Conservation (phyloP, 2,888 invertebrate species). For the Pseudococcus jackbeardsleyi region DNA sequence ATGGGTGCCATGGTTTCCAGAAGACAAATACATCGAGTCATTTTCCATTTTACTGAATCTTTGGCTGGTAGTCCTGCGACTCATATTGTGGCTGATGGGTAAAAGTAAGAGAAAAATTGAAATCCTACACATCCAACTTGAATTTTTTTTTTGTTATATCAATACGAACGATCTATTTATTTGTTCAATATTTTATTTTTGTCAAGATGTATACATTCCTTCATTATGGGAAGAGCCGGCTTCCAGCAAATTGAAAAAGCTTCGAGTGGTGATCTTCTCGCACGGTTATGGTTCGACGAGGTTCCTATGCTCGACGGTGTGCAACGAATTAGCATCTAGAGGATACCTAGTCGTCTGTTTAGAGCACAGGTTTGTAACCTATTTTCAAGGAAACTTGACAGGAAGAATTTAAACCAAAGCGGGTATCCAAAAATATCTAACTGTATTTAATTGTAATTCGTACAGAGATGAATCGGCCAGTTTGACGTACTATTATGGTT, state of each 20-base stretch:
- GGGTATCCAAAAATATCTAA: not conserved
- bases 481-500: constrained; percentile 71
- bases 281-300: constrained; percentile 78
- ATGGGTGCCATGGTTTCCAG: constrained; percentile 75
- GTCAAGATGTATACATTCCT: constrained; percentile 72
- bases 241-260: constrained; percentile 61
- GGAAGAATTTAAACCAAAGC: too few species aligned
- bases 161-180: not conserved
- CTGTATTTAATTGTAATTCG: not conserved
- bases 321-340: constrained; percentile 76
- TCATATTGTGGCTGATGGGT: constrained; percentile 69
- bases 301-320: constrained; percentile 75
- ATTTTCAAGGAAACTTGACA: not conserved
- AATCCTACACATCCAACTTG: too few species aligned
- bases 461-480: constrained; percentile 70
- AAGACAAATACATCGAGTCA: constrained; percentile 73
- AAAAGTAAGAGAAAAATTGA: constrained; percentile 45
- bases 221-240: constrained; percentile 71
- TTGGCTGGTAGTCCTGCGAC: constrained; percentile 69
- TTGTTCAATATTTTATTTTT: not conserved
- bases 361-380: constrained; percentile 74
- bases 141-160: too few species aligned
- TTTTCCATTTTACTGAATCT: constrained; percentile 71
- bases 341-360: constrained; percentile 78
- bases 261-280: constrained; percentile 76